Base-by-base conservation (phyloP, 2,888 invertebrate species). In the Volucella inflata region DNA sequence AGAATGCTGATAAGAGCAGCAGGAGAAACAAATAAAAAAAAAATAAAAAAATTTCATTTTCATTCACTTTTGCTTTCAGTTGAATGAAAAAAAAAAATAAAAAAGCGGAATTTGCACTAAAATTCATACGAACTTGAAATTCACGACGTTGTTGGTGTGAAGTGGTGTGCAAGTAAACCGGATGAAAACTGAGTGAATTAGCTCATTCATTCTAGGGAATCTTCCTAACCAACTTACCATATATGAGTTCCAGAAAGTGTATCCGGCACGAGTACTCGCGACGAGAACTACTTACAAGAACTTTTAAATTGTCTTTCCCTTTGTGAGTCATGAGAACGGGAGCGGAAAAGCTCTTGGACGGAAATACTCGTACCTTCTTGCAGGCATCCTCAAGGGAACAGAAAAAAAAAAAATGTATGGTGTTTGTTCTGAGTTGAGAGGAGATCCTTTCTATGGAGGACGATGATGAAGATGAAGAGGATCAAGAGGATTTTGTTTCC, bases 131-230 rank as follows among this genome's bases (percentile, higher is more conserved):
- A 57, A 57, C 9, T n/a, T 16, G 57, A 16, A 59, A 40, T 16
- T 38, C 14, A 14, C 40, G 10, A 16, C 14, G 40, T 38, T 16
- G 17, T 4, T n/a, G 11, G 57, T 12, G 8, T 21, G 14, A 14
- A 57, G 36, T 36, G 57, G 40, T 2, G n/a, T n/a, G n/a, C n/a
- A n/a, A 59, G n/a, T n/a, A 55, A 55, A 55, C 55, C 38, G 38
- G 57, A 59, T 38, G 57, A 40, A 14, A 59, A 59, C 16, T 59
- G 38, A 59, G 17, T 57, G 57, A 57, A 57, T 57, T 57, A 57
- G 57, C 40, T 10, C n/a, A n/a, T 3, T 11, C 4, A n/a, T 44
- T n/a, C n/a, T n/a, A 1, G 12, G 44, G 44, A 44, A 44, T 12
- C 44, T 44, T 44, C n/a, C 36, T 55, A 36, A 55, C 55, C 36